Base-by-base conservation (phyloP, 2,797 vertebrate species). In the Diplodus puntazzo region DNA sequence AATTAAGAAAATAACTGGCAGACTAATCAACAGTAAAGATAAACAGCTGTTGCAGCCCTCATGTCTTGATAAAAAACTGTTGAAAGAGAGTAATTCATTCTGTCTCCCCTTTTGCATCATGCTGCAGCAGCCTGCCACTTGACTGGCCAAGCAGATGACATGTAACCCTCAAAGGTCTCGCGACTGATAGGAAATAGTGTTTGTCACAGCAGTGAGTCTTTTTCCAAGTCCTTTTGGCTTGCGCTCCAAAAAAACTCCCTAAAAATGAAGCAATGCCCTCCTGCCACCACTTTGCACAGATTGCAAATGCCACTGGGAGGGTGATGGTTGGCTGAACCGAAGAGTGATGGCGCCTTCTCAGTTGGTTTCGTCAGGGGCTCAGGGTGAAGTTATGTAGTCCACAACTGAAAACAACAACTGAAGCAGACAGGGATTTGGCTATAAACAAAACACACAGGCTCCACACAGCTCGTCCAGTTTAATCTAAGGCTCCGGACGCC, bases 31-130 rank as follows among this genome's bases (percentile, higher is more conserved):
- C 34, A 34, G 34, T 34, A 34, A 34, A 34, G 34, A 34, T 34
- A 34, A 34, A 34, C 34, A 34, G 34, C 34, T 34, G 34, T 34
- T 34, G 34, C 34, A 9, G 34, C 34, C 7, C 34, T 34, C 7
- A 34, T n/a, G 27, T 50, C 11, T 25, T 9, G 11, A 43, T 48
- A 27, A 4, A 34, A 66, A 72, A 68, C 43, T 52, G 23, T 54
- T 75, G 46, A 59, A 42, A 46, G 45, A 39, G 55, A 54, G 20
- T 39, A 27, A 13, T 54, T 70, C 17, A 12, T 21, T 69, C 17
- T 49, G 4, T 30, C 52, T 65, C 27, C 34, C 30, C 21, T 21
- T 21, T 60, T 61, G n/a, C 39, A 25, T 53, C 21, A 43, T 2
- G 23, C 17, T 30, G 20, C 25, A 54, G 25, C 2, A 21, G 14